Evolutionary conservation across 2,113 vertebrate species (phyloP), one percentile per base, ranked within the genome.

Genomic region (Odontesthes bonariensis): DNA sequence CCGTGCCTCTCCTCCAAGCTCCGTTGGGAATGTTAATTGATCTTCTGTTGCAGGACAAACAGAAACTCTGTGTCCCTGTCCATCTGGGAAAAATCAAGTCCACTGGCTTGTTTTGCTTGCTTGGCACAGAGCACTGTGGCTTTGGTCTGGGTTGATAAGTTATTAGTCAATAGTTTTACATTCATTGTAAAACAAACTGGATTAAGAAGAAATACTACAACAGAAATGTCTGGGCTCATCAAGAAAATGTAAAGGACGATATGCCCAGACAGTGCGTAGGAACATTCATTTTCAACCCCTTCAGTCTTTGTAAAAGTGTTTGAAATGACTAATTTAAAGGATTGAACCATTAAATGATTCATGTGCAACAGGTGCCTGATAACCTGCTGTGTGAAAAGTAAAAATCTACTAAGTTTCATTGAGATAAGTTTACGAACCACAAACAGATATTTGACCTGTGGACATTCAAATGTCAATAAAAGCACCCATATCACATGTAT

Each of bases 1-100:
- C 80, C 69, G 62, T 11, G 77, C 68, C 53, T 77, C 82, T 88
- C 73, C 81, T 83, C 79, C 76, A 54, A 65, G 73, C 77, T 85
- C 82, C 61, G 23, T 77, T 72, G 77, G 81, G 86, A 92, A 89
- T 92, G 85, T 91, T 92, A 90, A 91, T 86, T 85, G 76, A 81
- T 86, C 85, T 84, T 87, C 89, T 92, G 92, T 90, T 81, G 70
- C 46, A 27, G 75, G 68, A 81, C 82, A 88, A 91, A 92, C 84
- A 90, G 80, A 75, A 90, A 85, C 79, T 77, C 84, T 84, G 78
- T 90, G 88, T 83, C 79, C 47, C 19, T n/a, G 71, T 81, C 86
- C 82, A 84, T 91, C 90, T 89, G 88, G 84, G 77, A 67, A 88
- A 82, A 88, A 86, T 85, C 84, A 77, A 89, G 76, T 84, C 77